Base-by-base conservation (phyloP, 2,113 vertebrate genomes). In the Pterocles burchelli region DNA sequence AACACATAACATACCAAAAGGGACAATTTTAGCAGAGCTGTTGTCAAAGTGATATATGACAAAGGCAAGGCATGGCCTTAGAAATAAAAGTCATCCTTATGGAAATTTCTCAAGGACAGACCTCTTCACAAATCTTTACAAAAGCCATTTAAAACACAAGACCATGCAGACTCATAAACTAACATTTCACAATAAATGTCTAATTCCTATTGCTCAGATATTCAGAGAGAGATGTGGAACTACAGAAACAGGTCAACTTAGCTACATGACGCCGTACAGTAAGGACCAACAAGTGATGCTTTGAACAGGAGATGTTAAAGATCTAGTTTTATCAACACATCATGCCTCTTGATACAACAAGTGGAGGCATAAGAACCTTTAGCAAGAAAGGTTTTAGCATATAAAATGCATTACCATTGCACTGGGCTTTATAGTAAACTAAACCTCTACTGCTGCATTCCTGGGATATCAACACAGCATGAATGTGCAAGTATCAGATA, bases 71-170 rank as follows among this genome's bases (percentile, higher is more conserved):
- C 49, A 66, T 11, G 88, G 24, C 36, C 57, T 95, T 88, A 24
- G 70, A 94, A 96, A 95, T 51, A 66, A 58, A 89, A 96, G n/a
- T 17, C 48, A 48, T 45, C 28, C 49, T 85, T 83, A 79, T 1
- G 17, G 92, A 95, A 89, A 45, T 49, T 77, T 89, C 80, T 91
- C 31, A 80, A 90, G 75, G 70, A 87, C 43, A 92, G 49, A 57
- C 16, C 28, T 45, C 34, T 45, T 83, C 83, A 49, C 12, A 79
- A 59, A 46, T 62, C 57, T 92, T 89, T 71, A n/a, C 18, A 87
- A 54, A 46, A 84, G 36, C 7, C 20, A 0, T 76, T 79, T 82
- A 38, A 77, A 89, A n/a, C 20, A 63, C 10, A 48, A 33, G 18
- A 20, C 28, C 8, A 16, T 3, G 16, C 24, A 86, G 66, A 51